These are phyloP conservation scores for Macropis europaea DNA, from an alignment of 2,888 invertebrate genomes.

Conservation along the genomic window DNA sequence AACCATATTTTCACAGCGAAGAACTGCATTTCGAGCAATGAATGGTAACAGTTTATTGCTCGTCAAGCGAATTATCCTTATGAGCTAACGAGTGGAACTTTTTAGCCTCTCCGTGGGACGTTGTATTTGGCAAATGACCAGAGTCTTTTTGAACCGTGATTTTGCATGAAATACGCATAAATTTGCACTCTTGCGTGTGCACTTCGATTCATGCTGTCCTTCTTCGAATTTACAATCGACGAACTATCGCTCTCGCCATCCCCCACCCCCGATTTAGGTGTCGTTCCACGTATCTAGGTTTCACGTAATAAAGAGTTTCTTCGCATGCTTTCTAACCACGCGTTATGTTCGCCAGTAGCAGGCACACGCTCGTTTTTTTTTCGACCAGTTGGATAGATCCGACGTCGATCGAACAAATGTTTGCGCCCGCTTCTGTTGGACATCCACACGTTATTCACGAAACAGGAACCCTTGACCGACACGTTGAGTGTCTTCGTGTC, in stretches of 20 bases:
- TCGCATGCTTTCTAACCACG: constrained; percentile 77
- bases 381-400: not conserved
- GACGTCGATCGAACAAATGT: constrained; percentile 27
- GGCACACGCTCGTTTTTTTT: constrained; percentile 17
- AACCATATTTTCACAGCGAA: not conserved
- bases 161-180: no score
- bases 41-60: not conserved
- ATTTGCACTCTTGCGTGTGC: not conserved
- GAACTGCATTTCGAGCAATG: not conserved
- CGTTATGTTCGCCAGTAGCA: constrained; percentile 58
- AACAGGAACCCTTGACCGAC: not conserved
- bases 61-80: no score
- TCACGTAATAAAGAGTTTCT: constrained; percentile 74
- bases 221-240: constrained; percentile 7
- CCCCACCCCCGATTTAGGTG: constrained; percentile 33
- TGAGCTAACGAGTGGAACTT: no score
- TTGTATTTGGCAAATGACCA: no score
- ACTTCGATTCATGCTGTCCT: constrained; percentile 1
- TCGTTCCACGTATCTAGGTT: constrained; percentile 58
- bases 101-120: no score
- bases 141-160: no score
- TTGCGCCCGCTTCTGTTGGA: constrained; percentile 20
- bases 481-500: no score
- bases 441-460: not conserved
- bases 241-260: constrained; percentile 38